Base-by-base conservation (phyloP, 2,888 invertebrate species). In the Ellobium chinense region DNA sequence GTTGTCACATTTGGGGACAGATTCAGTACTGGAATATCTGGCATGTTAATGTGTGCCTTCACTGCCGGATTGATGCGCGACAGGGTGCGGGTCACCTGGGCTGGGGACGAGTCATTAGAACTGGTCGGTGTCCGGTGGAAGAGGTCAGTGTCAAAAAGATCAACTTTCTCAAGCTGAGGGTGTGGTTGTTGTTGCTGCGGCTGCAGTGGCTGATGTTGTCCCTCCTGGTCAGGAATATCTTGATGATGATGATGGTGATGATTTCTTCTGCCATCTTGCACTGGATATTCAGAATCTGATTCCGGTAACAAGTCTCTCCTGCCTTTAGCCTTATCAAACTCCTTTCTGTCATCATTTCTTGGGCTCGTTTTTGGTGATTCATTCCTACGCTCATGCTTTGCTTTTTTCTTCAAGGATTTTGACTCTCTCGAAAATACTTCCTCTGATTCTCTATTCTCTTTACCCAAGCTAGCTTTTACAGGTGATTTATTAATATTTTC, bases 141-240 rank as follows among this genome's bases (percentile, higher is more conserved):
- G 12, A 18, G 56, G 27, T 58, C 66, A 14, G 36, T 58, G n/a
- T 79, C 80, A 56, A 62, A 79, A 24, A 74, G 34, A 24, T 74
- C 74, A 1, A 74, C 74, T 36, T 66, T 56, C 2, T 72, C 80
- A 5, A 80, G 72, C 14, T 74, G 80, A 21, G 80, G 68, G 24
- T 66, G 74, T 31, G 21, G 34, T 14, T n/a, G 14, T 27, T 34
- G 7, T 18, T 36, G 65, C 36, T 36, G 24, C 27, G 56, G 29
- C 3, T n/a, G 24, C 12, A 12, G 31, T 34, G 14, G 4, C n/a
- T 31, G 9, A 31, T 65, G 34, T n/a, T n/a, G n/a, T n/a, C n/a
- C n/a, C n/a, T n/a, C n/a, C n/a, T n/a, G n/a, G n/a, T n/a, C n/a
- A 12, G 46, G 46, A 12, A 18, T 46, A 18, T 7, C 7, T 46